phyloP scores from a whole-genome alignment of 2,113 vertebrate species.

The Nymphicus hollandicus region DNA sequence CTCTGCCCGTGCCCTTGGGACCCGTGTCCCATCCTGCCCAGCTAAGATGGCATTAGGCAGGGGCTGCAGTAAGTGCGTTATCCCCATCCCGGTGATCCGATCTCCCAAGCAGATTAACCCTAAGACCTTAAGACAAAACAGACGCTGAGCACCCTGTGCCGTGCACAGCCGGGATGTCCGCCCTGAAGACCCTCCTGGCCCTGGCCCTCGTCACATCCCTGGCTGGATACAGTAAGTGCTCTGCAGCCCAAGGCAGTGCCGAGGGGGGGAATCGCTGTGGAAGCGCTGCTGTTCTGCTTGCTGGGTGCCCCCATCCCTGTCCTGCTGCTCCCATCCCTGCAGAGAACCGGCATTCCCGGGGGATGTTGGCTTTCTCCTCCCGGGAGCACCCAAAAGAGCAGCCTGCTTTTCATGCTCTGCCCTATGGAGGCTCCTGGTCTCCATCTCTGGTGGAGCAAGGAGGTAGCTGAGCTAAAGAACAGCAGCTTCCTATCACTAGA shows the following conservation, averaged over 20 bases:
- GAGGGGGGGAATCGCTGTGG: fast-evolving
- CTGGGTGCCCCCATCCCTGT: background rate
- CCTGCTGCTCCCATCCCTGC: background rate
- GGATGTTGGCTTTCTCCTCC: background rate
- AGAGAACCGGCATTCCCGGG: fast-evolving
- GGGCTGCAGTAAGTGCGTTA: conserved; percentile 66
- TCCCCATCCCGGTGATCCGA: conserved; percentile 65
- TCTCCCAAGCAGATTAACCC: conserved; percentile 74
- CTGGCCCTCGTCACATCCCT: conserved; percentile 71
- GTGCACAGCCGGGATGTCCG: background rate
- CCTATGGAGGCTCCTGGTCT: fast-evolving
- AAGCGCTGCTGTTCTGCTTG: background rate
- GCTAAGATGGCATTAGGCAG: conserved; percentile 46
- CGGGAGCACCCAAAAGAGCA: background rate
- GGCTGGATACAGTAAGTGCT: conserved; percentile 76
- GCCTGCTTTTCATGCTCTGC: background rate
- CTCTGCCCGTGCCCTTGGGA: conserved; percentile 1
- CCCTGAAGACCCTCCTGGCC: conserved; percentile 75
- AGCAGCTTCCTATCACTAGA: fast-evolving
- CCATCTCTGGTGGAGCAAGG: fast-evolving
- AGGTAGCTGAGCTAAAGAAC: background rate
- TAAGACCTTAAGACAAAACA: conserved; percentile 70
- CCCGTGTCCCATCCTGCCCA: background rate
- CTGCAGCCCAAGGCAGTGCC: background rate
- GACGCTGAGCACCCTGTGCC: background rate